A percentile compares a stretch with the other conserved stretches of the same genome.
Conservation (phyloP, 35 echinoderm and acorn worm species). For the Strongylocentrotus purpuratus region DNA sequence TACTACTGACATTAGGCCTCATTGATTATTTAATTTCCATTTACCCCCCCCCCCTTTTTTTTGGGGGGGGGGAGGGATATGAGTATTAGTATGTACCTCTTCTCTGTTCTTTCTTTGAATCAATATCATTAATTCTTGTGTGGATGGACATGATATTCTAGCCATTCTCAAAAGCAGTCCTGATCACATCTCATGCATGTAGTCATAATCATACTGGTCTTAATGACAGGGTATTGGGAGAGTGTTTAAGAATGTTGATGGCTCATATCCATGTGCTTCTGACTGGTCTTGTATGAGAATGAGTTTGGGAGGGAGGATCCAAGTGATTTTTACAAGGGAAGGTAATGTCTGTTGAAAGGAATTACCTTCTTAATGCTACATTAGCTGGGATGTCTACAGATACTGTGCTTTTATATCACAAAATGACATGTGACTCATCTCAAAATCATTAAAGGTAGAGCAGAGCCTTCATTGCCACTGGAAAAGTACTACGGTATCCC, state of each 20-base stretch:
- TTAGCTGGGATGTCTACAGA: conserved; percentile 26
- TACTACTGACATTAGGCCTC: no score
- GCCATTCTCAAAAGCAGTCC: background rate
- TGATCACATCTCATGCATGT: background rate
- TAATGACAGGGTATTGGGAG: background rate
- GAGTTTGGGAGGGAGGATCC: background rate
- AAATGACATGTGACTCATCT: conserved; percentile 17
- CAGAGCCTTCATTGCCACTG: background rate
- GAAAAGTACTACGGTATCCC: no score
- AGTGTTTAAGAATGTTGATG: background rate
- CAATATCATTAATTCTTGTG: no score
- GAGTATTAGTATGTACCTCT: no score
- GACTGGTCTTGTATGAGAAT: background rate
- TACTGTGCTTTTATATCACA: background rate
- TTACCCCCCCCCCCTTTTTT: no score
- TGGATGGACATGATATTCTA: background rate
- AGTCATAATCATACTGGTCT: background rate
- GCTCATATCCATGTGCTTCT: conserved; percentile 1
- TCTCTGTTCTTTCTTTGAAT: no score
- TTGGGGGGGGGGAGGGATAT: no score
- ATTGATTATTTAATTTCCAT: no score
- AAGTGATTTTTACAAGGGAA: background rate
- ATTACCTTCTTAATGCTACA: conserved; percentile 36
- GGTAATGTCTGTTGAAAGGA: conserved; percentile 24
- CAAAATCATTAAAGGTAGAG: background rate